phyloP scores from a whole-genome alignment of 2,888 invertebrate species.

The Catocala nupta region DNA sequence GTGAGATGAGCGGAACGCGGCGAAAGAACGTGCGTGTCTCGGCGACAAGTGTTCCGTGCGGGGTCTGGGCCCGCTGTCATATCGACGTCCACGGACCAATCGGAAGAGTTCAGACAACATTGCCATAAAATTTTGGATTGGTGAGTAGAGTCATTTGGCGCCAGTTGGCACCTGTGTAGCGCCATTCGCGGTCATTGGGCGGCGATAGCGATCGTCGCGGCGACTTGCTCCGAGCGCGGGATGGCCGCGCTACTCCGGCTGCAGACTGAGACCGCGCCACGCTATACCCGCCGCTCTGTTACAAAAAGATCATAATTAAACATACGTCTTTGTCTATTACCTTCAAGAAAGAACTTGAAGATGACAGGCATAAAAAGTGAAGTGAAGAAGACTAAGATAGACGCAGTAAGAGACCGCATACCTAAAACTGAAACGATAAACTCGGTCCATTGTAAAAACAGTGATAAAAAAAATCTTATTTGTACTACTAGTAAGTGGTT shows the following conservation, averaged over 20 bases:
- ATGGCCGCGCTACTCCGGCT: constrained; percentile 88
- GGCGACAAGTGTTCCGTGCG: constrained; percentile 84
- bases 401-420: no score
- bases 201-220: constrained; percentile 95
- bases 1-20: constrained; percentile 79
- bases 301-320: not conserved
- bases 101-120: constrained; percentile 32
- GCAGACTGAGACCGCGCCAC: constrained; percentile 95
- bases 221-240: constrained; percentile 92
- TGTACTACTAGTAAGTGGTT: no score
- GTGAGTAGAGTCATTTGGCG: constrained; percentile 61
- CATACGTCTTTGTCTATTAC: no score
- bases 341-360: no score
- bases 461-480: no score
- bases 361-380: no score
- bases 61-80: constrained; percentile 72
- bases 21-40: constrained; percentile 79
- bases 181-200: constrained; percentile 89
- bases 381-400: no score
- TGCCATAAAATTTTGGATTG: constrained; percentile 48
- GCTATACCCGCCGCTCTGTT: constrained; percentile 77
- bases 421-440: no score
- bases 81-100: constrained; percentile 63
- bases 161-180: constrained; percentile 86
- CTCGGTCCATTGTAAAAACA: no score